These are phyloP conservation scores for Polydrusus tereticollis DNA, from an alignment of 2,888 invertebrate species.

Conservation along the genomic window DNA sequence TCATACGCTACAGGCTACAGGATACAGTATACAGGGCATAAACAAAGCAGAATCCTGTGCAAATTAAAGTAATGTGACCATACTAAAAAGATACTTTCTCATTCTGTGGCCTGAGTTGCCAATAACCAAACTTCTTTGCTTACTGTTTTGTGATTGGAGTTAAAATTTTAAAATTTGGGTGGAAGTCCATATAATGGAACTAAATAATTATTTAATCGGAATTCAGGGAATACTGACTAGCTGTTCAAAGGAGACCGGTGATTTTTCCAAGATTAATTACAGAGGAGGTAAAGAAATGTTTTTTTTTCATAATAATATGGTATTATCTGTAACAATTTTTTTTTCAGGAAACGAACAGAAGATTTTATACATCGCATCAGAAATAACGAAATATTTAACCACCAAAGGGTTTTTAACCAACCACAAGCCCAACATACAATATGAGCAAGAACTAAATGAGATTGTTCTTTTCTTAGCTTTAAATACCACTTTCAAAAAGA, in stretches of 20 bases:
- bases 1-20: too few species aligned
- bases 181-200: slow-evolving; percentile 57
- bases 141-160: too few species aligned
- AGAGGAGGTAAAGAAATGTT: slow-evolving; percentile 59
- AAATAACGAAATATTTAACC: slow-evolving; percentile 52
- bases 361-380: slow-evolving; percentile 52
- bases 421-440: slow-evolving; percentile 46
- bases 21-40: too few species aligned
- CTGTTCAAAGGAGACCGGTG: slow-evolving; percentile 55
- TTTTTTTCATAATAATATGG: slow-evolving; percentile 7
- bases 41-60: too few species aligned
- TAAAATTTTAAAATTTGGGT: background rate
- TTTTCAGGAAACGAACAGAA: slow-evolving; percentile 60
- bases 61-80: too few species aligned
- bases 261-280: slow-evolving; percentile 60
- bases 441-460: slow-evolving; percentile 55
- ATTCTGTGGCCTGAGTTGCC: too few species aligned
- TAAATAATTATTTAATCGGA: slow-evolving; percentile 58
- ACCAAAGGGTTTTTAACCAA: slow-evolving; percentile 54
- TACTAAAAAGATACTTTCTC: too few species aligned
- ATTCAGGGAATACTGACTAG: slow-evolving; percentile 60
- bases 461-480: slow-evolving; percentile 59
- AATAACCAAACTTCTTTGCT: too few species aligned
- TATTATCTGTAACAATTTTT: background rate
- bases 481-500: slow-evolving; percentile 59